Evolutionary conservation across 1,140 invertebrate species (phyloP), one percentile per base, ranked within the genome.

Genomic region (Neodiprion virginianus): DNA sequence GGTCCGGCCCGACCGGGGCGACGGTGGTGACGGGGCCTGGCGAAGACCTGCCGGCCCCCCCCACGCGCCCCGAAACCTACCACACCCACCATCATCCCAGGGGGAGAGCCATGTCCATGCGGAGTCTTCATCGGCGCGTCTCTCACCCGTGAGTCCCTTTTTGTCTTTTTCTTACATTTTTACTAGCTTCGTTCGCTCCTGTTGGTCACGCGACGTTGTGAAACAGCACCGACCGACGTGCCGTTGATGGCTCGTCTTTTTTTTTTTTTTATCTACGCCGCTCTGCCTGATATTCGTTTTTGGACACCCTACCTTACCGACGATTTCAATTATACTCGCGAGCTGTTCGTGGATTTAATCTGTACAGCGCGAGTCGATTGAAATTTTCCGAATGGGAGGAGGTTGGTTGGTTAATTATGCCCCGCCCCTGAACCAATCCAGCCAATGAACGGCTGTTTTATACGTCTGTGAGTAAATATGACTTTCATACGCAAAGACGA

Each of bases 51-150:
- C 75, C 78, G 73, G 76, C 81, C 82, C 79, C 82, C 74, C 74
- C 79, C 83, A 80, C 79, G 77, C 78, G 80, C 79, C 79, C 80
- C 80, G 78, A 80, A 72, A 79, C 81, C 78, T 70, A 76, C 75
- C 74, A 80, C 70, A 79, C 75, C 76, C 74, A 80, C 77, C 72
- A 79, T 76, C 83, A 86, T 65, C 78, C 79, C 48, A 80, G 85
- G 71, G 82, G 79, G 47, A 83, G 83, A 81, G 81, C 85, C 77
- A 88, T 84, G 82, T 88, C 87, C 21, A 81, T 88, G 83, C 87
- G 87, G 75, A 88, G 86, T 70, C 82, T 88, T 47, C 85, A 87
- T 77, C 85, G 87, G 65, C 86, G 87, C 72, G 87, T 88, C 74
- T 88, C 87, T 73, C 87, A 88, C 80, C 87, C 87, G 87, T 88